Percentiles rank a stretch among this genome's conserved stretches.
These are phyloP conservation scores for Carlito syrichta DNA, from an alignment of 2,113 vertebrate genomes.

Conservation along the genomic window DNA sequence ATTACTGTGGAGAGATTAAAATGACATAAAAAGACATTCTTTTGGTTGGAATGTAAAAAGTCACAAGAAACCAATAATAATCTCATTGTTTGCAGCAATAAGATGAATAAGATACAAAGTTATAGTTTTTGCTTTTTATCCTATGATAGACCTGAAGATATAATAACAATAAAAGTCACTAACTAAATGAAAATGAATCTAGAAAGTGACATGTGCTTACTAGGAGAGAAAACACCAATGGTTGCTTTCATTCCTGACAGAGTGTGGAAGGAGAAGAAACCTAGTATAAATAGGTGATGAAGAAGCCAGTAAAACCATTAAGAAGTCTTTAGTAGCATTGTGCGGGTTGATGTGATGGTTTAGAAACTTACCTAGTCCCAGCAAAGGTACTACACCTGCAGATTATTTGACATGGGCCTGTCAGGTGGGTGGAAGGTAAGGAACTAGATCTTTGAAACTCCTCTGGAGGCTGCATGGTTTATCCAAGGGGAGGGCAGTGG, in stretches of 20 bases:
- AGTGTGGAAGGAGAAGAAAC: neutral
- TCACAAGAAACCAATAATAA: neutral
- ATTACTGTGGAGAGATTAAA: neutral
- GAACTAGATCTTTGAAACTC: neutral
- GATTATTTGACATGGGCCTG: neutral
- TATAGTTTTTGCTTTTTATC: neutral
- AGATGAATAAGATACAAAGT: neutral
- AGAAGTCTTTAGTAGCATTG: neutral
- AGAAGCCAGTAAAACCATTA: neutral
- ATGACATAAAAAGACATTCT: neutral
- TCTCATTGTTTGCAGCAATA: neutral
- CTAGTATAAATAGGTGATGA: neutral
- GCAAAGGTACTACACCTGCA: neutral
- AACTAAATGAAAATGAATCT: neutral
- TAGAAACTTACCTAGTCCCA: neutral
- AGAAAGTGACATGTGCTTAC: neutral
- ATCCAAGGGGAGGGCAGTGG: neutral
- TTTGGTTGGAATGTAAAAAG: neutral
- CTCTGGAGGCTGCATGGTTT: neutral
- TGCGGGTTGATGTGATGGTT: neutral
- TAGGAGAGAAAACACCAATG: neutral
- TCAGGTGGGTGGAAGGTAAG: neutral
- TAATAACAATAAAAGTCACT: neutral
- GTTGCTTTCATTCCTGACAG: neutral
- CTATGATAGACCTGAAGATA: neutral